phyloP scores from a whole-genome alignment of 2,888 invertebrate species.

The Dermolepida albohirtum region DNA sequence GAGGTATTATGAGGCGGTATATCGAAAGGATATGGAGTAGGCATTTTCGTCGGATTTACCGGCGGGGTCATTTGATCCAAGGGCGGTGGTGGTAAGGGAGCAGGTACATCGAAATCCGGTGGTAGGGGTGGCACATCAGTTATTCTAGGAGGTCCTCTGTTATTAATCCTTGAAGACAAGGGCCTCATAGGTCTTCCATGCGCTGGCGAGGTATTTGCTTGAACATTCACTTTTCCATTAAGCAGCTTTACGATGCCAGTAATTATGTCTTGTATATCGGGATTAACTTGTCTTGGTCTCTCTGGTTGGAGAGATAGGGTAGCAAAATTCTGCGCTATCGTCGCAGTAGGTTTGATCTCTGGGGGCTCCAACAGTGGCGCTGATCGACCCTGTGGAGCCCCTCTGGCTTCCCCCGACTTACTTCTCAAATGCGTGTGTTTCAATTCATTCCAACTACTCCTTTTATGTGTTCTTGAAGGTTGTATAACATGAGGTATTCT shows the following conservation, averaged over 20 bases:
- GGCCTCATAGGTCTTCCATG: constrained; percentile 75
- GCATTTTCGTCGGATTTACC: constrained; percentile 67
- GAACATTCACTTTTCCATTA: constrained; percentile 90
- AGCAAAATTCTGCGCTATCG: constrained; percentile 67
- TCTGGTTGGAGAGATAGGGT: constrained; percentile 65
- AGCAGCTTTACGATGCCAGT: constrained; percentile 89
- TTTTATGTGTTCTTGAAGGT: constrained; percentile 69
- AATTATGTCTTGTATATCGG: constrained; percentile 91
- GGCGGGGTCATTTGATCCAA: constrained; percentile 66
- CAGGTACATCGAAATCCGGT: constrained; percentile 74
- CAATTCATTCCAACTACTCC: constrained; percentile 54
- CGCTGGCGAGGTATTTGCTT: constrained; percentile 75
- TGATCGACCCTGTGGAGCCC: constrained; percentile 80
- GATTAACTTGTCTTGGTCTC: constrained; percentile 71
- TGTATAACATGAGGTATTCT: constrained; percentile 64
- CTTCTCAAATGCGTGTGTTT: constrained; percentile 33
- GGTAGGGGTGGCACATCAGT: constrained; percentile 80
- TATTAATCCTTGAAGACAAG: constrained; percentile 84
- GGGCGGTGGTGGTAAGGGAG: constrained; percentile 65
- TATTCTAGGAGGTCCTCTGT: constrained; percentile 89
- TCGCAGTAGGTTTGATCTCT: constrained; percentile 65
- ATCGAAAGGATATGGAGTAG: constrained; percentile 83
- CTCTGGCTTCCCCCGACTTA: constrained; percentile 79
- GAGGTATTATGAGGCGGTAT: constrained; percentile 71
- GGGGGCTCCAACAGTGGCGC: constrained; percentile 77